phyloP scores from a whole-genome alignment of 2,888 invertebrate species.

The Tryphoninae sp. region DNA sequence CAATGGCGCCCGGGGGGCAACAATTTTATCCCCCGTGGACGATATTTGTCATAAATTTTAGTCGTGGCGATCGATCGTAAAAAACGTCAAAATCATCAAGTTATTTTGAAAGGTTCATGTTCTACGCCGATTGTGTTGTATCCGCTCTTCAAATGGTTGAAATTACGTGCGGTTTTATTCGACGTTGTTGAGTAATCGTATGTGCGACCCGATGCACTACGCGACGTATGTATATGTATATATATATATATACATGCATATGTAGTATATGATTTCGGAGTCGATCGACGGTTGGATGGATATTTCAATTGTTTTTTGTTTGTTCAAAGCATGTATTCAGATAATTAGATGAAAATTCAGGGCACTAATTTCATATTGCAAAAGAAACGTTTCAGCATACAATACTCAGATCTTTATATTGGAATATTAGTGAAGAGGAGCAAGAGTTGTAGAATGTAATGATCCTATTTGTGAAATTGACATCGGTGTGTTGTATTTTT shows the following conservation, averaged over 20 bases:
- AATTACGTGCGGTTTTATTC: slow-evolving; percentile 18
- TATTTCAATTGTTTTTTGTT: slow-evolving; percentile 37
- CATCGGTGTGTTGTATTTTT: too few relatives aligned
- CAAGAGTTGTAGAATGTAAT: too few relatives aligned
- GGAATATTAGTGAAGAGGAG: too few relatives aligned
- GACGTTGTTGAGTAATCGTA: slow-evolving; percentile 50
- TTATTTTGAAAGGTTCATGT: background rate
- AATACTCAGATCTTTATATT: too few relatives aligned
- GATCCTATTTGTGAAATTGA: too few relatives aligned
- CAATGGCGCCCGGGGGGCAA: slow-evolving; percentile 58
- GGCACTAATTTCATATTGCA: background rate
- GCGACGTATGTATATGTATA: slow-evolving; percentile 15
- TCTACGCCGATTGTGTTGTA: background rate
- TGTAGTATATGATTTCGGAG: slow-evolving; percentile 5
- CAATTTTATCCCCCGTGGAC: slow-evolving; percentile 23
- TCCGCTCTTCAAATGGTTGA: background rate
- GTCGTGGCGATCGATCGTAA: background rate
- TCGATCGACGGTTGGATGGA: slow-evolving; percentile 32
- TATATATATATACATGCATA: background rate
- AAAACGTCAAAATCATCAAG: background rate
- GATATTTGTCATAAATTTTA: background rate
- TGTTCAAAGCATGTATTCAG: background rate
- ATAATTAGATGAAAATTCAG: background rate
- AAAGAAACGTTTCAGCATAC: background rate
- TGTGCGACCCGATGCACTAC: slow-evolving; percentile 25